These are phyloP conservation scores for Corythornis vintsioides DNA, from an alignment of 2,113 vertebrate species.

Conservation along the genomic window DNA sequence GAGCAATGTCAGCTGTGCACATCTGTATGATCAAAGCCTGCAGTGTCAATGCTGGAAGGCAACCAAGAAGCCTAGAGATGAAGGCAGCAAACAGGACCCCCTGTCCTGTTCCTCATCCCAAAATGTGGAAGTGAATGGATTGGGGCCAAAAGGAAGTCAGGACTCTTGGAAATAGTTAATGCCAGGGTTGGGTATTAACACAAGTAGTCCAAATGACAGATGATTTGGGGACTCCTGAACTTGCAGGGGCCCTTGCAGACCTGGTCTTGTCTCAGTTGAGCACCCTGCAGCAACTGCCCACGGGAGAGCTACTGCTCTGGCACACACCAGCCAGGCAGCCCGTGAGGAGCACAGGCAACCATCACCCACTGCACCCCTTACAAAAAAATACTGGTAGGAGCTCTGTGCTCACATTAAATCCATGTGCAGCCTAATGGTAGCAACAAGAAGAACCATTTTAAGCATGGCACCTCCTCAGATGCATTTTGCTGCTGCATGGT, in stretches of 20 bases:
- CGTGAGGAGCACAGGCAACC: accelerated
- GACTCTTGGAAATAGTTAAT: background rate
- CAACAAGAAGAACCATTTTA: background rate
- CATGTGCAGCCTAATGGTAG: accelerated
- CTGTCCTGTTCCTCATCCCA: background rate
- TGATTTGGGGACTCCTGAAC: background rate
- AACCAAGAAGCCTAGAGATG: background rate
- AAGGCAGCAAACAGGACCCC: background rate
- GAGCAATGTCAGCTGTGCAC: background rate
- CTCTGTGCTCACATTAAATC: background rate
- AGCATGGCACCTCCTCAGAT: background rate
- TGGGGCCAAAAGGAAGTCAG: background rate
- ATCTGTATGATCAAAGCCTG: background rate
- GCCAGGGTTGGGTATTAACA: background rate
- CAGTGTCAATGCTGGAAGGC: accelerated
- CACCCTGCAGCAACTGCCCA: background rate
- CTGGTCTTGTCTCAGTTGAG: background rate
- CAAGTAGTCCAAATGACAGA: background rate
- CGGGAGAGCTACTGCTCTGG: background rate
- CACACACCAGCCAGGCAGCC: background rate
- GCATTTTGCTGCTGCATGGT: accelerated
- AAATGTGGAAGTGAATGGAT: background rate
- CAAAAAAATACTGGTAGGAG: accelerated
- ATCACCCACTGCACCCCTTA: accelerated
- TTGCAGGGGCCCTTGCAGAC: background rate